A percentile compares a stretch with the other conserved stretches of the same genome.
Conservation (phyloP, 2,113 vertebrate genomes). For the Jaculus jaculus region DNA sequence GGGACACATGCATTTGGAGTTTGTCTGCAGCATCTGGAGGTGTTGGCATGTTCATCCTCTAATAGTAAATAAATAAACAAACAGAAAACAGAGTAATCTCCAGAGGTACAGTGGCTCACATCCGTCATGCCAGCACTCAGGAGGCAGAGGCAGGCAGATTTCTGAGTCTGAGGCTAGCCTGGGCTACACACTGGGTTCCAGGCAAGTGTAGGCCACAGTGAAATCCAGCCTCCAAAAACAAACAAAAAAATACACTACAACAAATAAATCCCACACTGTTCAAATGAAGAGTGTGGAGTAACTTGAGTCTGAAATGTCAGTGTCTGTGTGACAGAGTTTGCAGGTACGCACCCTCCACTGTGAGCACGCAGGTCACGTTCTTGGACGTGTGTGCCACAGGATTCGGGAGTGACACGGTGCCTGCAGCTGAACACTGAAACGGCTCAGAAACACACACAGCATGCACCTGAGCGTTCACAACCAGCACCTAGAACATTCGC, state of each 20-base stretch:
- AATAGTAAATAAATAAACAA: too few relatives aligned
- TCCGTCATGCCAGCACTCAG: not conserved
- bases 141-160: not conserved
- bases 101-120: too few relatives aligned
- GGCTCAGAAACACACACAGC: not conserved
- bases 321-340: not conserved
- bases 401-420: not conserved
- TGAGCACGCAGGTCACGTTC: not conserved
- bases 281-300: conserved; percentile 1
- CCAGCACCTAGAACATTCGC: not conserved
- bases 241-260: not conserved
- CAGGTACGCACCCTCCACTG: not conserved
- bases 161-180: not conserved
- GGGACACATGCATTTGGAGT: too few relatives aligned
- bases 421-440: not conserved
- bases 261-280: not conserved
- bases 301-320: not conserved
- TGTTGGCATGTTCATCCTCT: too few relatives aligned
- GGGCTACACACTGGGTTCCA: not conserved
- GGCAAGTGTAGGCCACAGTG: not conserved
- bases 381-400: not conserved
- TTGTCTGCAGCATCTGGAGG: too few relatives aligned
- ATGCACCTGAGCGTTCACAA: not conserved
- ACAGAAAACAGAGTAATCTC: too few relatives aligned
- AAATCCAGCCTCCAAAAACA: not conserved